phyloP scores from a whole-genome alignment of 2,113 vertebrate species.

The Diphyllodes magnificus region DNA sequence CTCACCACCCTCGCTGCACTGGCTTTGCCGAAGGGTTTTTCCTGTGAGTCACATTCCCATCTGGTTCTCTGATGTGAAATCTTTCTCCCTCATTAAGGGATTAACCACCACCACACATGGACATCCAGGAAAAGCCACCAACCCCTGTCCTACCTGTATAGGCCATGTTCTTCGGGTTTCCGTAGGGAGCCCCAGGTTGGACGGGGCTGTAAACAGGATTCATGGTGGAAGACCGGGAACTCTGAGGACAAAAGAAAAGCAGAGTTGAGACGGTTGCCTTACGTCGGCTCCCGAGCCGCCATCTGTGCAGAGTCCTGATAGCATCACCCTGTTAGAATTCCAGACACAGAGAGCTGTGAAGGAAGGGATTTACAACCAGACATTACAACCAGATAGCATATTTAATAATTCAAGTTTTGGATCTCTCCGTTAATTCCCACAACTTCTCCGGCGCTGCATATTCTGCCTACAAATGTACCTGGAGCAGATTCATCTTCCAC shows the following conservation, averaged over 20 bases:
- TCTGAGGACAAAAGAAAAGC: constrained; percentile 76
- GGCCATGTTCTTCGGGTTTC: constrained; percentile 98
- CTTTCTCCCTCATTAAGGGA: background rate
- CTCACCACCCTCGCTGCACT: rapidly evolving
- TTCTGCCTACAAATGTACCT: background rate
- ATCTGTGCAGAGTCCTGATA: background rate
- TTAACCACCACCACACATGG: rapidly evolving
- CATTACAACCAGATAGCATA: background rate
- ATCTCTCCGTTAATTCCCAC: background rate
- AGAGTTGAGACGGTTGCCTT: background rate
- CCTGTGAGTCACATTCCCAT: background rate
- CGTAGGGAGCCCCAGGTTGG: constrained; percentile 94
- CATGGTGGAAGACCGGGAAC: constrained; percentile 90
- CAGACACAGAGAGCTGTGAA: background rate
- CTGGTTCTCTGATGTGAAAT: background rate
- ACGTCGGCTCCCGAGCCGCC: rapidly evolving
- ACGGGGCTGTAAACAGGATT: constrained; percentile 99
- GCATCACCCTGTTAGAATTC: background rate
- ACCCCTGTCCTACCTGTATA: constrained; percentile 82
- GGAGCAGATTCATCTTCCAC: background rate
- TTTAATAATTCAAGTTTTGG: constrained; percentile 27
- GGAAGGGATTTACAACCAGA: background rate
- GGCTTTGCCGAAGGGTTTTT: background rate
- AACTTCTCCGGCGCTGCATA: background rate
- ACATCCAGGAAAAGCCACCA: background rate